phyloP scores from a whole-genome alignment of 2,888 invertebrate genomes.

The Archaeoteleia sp. region DNA sequence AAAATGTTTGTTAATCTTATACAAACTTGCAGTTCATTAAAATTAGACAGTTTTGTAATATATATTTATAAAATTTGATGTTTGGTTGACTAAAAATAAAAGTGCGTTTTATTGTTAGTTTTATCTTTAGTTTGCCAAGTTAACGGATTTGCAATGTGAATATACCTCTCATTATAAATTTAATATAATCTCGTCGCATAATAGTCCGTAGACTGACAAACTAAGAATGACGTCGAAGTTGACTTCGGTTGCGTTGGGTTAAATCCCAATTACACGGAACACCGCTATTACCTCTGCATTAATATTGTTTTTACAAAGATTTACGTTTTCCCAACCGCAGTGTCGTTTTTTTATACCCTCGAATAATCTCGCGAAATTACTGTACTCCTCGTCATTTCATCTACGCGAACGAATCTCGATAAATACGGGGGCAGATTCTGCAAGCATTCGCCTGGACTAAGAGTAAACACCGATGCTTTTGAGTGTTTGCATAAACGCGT shows the following conservation, averaged over 20 bases:
- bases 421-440: constrained; percentile 1
- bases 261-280: constrained; percentile 44
- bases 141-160: too few relatives aligned
- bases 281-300: constrained; percentile 30
- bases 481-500: too few relatives aligned
- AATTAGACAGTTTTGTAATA: too few relatives aligned
- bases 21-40: too few relatives aligned
- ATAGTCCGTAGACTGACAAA: constrained; percentile 21
- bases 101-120: too few relatives aligned
- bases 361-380: constrained; percentile 16
- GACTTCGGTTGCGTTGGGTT: constrained; percentile 29
- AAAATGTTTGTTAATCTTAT: too few relatives aligned
- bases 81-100: too few relatives aligned
- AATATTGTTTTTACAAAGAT: constrained; percentile 31
- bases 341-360: constrained; percentile 14
- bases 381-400: constrained; percentile 4
- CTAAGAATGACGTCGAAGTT: constrained; percentile 18
- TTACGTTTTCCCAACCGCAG: constrained; percentile 30
- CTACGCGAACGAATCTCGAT: constrained; percentile 13
- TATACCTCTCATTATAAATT: too few relatives aligned
- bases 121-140: too few relatives aligned
- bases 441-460: not conserved
- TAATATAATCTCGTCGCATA: too few relatives aligned
- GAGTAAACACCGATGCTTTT: not conserved
- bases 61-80: too few relatives aligned